A percentile compares a stretch with the other conserved stretches of the same genome.
Evolutionary conservation across 2,888 invertebrate genomes (phyloP).

Genomic region (Drosophila robusta): DNA sequence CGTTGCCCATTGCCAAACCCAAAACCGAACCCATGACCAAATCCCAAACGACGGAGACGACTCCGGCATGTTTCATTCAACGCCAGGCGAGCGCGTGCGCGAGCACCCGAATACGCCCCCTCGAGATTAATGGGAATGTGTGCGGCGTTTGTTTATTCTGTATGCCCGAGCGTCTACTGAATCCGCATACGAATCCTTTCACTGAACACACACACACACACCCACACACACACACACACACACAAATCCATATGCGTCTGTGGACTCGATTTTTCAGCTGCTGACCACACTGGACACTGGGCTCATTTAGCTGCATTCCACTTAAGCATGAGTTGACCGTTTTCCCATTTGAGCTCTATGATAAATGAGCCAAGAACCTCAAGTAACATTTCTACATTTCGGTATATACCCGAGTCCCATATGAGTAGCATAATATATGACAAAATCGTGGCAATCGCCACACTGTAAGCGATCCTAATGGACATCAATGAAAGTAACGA

Average conservation of each 20-base stretch:
- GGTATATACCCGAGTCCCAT: neutral
- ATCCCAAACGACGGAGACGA: conserved; percentile 13
- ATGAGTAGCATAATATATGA: conserved; percentile 1
- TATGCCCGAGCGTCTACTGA: conserved; percentile 34
- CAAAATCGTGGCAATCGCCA: conserved; percentile 26
- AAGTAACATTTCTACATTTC: conserved; percentile 14
- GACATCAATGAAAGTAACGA: neutral
- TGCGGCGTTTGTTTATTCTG: conserved; percentile 66
- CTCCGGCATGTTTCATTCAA: conserved; percentile 28
- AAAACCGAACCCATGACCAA: conserved; percentile 4
- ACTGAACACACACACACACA: conserved; percentile 10
- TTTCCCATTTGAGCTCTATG: conserved; percentile 35
- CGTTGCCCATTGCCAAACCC: conserved; percentile 7
- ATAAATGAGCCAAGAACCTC: conserved; percentile 33
- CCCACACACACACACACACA: conserved; percentile 17
- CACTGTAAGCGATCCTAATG: neutral
- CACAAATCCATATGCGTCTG: conserved; percentile 36
- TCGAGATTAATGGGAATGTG: conserved; percentile 77
- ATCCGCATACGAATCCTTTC: conserved; percentile 58
- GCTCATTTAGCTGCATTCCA: conserved; percentile 71
- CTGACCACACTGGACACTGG: conserved; percentile 67
- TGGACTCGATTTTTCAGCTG: conserved; percentile 62
- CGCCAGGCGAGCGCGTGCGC: conserved; percentile 56
- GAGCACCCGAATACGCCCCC: conserved; percentile 73
- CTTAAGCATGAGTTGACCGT: conserved; percentile 73